Base-by-base conservation (phyloP, 1,140 invertebrate species). In the Gonatopus flavifemur region DNA sequence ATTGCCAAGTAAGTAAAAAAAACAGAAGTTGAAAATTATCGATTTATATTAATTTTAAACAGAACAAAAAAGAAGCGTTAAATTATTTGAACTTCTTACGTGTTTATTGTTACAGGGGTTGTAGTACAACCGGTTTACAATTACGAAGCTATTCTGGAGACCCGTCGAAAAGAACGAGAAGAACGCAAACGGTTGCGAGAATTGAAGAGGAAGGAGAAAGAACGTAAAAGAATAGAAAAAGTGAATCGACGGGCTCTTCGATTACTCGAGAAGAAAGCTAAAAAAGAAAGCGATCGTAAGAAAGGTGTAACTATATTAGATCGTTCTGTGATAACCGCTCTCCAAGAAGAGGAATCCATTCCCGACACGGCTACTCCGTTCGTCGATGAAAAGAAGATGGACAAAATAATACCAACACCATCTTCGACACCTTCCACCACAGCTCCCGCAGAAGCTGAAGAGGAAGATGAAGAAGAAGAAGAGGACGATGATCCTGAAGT, bases 141-240 rank as follows among this genome's bases (percentile, higher is more conserved):
- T 52, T 77, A 77, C 19, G 73, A 76, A 25, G 74, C 69, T 3
- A 78, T 79, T 10, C 53, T 79, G 13, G 74, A 77, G 19, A 63
- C 56, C 3, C 69, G 74, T 2, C 62, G 66, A 19, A 66, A 69
- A 7, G 74, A 76, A 35, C 70, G 64, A 22, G 77, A 78, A 28
- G 78, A 78, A 39, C 72, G 74, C 2, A 77, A 76, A 45, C 62
- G 65, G 20, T 22, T 66, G 18, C 57, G 74, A 10, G 75, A 76
- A 18, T 62, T 70, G 18, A 64, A 55, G 7, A 64, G 68, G 9
- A 71, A 66, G 15, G 72, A 69, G 32, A 74, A 67, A 30, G 70
- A 61, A 55, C 52, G 47, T 32, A 62, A 37, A 28, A 71, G 55
- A 24, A 64, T 69, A 20, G 72, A 73, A 19, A 54, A 63, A 19